A percentile compares a stretch with the other conserved stretches of the same genome.
Conservation (phyloP, 1,140 invertebrate species). For the Rhizoglyphus robini region DNA sequence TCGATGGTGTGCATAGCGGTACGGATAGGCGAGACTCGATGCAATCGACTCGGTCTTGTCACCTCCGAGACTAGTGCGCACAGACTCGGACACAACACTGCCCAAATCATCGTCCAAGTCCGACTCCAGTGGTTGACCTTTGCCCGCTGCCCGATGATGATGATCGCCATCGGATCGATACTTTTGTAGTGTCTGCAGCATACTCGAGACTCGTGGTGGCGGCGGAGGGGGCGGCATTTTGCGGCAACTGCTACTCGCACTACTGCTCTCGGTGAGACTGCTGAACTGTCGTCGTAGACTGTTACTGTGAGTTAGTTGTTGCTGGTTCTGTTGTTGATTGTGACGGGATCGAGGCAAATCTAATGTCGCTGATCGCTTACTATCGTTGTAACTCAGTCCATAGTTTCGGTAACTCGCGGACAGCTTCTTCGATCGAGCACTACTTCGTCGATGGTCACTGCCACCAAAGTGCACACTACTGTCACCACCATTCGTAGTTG, state of each 20-base stretch:
- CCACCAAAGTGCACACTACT: no score
- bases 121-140: not conserved
- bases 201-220: slow-evolving; percentile 20
- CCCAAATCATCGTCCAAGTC: not conserved
- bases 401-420: no score
- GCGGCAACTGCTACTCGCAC: slow-evolving; percentile 18
- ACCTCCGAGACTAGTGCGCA: not conserved
- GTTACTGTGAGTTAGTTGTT: no score
- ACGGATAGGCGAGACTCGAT: not conserved
- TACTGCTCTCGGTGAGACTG: slow-evolving; percentile 11
- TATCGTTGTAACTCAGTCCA: no score
- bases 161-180: not conserved
- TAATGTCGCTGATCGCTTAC: no score
- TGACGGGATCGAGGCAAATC: no score
- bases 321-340: no score
- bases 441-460: no score
- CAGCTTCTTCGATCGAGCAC: no score
- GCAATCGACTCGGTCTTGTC: not conserved
- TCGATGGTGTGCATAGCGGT: not conserved
- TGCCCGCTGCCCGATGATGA: not conserved
- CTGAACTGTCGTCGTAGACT: not conserved
- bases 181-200: slow-evolving; percentile 1
- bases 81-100: not conserved
- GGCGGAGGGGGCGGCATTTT: slow-evolving; percentile 28
- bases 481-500: not conserved